A percentile compares a stretch with the other conserved stretches of the same genome.
These are phyloP conservation scores for Lophura nycthemera DNA, from an alignment of 2,113 vertebrate species.

Conservation along the genomic window DNA sequence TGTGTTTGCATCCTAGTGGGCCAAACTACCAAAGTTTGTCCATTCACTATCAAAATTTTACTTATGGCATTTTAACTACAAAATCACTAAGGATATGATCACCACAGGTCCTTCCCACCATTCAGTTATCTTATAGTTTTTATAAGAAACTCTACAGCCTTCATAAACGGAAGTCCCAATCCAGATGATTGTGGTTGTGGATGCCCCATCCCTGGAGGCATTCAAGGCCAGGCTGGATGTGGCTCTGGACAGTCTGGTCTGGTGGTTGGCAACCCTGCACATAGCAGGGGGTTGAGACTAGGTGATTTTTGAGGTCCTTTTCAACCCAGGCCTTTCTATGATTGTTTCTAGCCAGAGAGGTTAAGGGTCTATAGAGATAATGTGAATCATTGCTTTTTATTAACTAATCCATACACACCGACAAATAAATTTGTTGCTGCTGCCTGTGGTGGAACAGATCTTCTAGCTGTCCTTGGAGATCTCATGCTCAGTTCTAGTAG, in stretches of 20 bases:
- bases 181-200: neutral
- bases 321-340: too few species aligned
- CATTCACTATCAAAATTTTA: neutral
- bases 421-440: neutral
- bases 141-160: neutral
- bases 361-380: neutral
- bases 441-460: neutral
- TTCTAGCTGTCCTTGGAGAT: neutral
- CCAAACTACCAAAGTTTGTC: neutral
- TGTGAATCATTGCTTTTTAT: neutral
- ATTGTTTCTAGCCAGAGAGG: neutral
- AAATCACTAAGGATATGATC: neutral
- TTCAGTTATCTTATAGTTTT: neutral
- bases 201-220: too few species aligned
- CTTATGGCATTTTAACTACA: neutral
- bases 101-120: neutral
- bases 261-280: too few species aligned
- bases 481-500: neutral
- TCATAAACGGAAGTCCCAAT: fast-evolving
- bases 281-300: too few species aligned
- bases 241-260: too few species aligned
- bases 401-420: neutral
- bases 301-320: too few species aligned
- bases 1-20: neutral
- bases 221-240: too few species aligned